Evolutionary conservation across 2,888 invertebrate genomes (phyloP), one percentile per base, ranked within the genome.

Genomic region (Elaeidobius kamerunicus): DNA sequence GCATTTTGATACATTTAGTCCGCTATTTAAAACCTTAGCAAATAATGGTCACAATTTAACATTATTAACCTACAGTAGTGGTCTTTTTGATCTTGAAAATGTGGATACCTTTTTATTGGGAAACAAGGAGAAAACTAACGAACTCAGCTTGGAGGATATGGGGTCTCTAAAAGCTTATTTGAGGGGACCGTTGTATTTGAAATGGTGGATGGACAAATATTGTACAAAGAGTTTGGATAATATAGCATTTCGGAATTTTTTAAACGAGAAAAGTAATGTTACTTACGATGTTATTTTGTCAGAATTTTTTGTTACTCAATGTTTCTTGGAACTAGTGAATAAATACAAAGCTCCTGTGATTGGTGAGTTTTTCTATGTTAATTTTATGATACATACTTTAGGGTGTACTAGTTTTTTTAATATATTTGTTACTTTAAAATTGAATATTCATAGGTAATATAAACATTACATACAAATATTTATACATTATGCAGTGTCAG

Each of bases 291-390:
- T 88, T 0, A 75, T 86, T 4, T 67, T 89, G 1, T 73, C 81
- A 2, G 63, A 89, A 69, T 79, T 79, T 48, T 88, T 89, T 65
- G 85, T 85, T 59, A 79, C 80, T 42, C 85, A 88, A 64, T 87
- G 88, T 66, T 81, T 81, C 66, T 70, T 85, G 59, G 83, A 81
- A 1, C 68, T 89, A 23, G 82, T 81, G 0, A 76, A 84, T 62
- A 78, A 81, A 60, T 76, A 85, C 38, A 56, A 63, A 12, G 63
- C 60, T 34, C 80, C 80, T 1, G 72, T 78, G 34, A 76, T 82
- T 38, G 78, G 78, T 62, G 57, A 59, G 35, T 41, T 2, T 36
- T 9, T 23, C 5, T 9, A 23, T 23, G 4, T 23, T 23, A 23
- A 23, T 23, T 23, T 23, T 23, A n/a, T n/a, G n/a, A n/a, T n/a